Conservation (phyloP, 2,797 vertebrate genomes). For the Danionella dracula region DNA sequence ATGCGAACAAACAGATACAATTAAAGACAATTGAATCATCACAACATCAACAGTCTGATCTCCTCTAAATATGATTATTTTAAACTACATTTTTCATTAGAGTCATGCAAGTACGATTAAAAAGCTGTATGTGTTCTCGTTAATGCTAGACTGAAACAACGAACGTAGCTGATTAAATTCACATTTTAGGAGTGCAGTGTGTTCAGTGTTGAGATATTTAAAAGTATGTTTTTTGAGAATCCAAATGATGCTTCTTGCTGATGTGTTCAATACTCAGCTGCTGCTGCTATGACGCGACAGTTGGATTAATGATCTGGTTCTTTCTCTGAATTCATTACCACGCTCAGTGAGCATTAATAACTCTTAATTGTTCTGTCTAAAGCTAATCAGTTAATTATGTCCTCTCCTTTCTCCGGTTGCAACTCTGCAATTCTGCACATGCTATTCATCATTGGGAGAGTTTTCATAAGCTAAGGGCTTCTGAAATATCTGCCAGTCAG, state of each 20-base stretch:
- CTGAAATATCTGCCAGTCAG: not conserved
- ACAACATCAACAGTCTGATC: too few relatives aligned
- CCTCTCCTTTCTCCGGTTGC: conserved; percentile 30
- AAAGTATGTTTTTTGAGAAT: not conserved
- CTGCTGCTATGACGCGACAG: not conserved
- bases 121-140: too few relatives aligned
- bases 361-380: conserved; percentile 31
- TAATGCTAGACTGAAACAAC: too few relatives aligned
- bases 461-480: conserved; percentile 22
- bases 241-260: not conserved
- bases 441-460: not conserved
- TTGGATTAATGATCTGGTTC: not conserved
- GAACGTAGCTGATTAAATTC: too few relatives aligned
- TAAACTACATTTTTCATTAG: too few relatives aligned
- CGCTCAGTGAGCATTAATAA: conserved; percentile 28
- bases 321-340: conserved; percentile 23
- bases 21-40: too few relatives aligned
- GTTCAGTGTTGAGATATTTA: too few relatives aligned
- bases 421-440: conserved; percentile 7
- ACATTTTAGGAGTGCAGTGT: too few relatives aligned
- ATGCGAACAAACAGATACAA: too few relatives aligned
- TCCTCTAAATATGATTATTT: too few relatives aligned
- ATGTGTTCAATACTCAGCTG: not conserved
- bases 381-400: conserved; percentile 29
- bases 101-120: too few relatives aligned